phyloP scores from a whole-genome alignment of 92 coral and sea anemone species.

The Chrysogorgia sp. region DNA sequence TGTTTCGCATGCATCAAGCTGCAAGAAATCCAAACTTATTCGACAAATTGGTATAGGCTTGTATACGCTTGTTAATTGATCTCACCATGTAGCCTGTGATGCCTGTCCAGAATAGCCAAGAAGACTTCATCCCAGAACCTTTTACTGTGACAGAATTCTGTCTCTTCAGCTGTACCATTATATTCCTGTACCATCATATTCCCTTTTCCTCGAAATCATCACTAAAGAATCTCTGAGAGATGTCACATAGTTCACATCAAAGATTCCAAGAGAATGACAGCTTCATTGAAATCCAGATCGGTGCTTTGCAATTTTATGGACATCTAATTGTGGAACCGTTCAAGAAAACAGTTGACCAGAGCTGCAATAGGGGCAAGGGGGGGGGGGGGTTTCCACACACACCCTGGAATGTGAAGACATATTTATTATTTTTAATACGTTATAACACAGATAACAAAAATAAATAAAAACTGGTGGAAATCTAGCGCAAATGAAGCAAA shows the following conservation, averaged over 20 bases:
- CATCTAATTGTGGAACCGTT: constrained; percentile 28
- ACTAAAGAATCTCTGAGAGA: constrained; percentile 26
- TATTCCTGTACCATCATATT: too few relatives aligned
- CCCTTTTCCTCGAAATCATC: constrained; percentile 36
- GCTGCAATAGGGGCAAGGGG: too few relatives aligned
- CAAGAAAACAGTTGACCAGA: constrained; percentile 39
- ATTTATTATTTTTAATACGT: too few relatives aligned
- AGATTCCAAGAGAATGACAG: constrained; percentile 20
- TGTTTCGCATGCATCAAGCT: constrained; percentile 27
- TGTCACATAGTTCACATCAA: constrained; percentile 17
- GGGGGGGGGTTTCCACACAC: too few relatives aligned
- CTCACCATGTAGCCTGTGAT: constrained; percentile 28
- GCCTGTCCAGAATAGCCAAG: constrained; percentile 40
- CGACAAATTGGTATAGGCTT: constrained; percentile 35
- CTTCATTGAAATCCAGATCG: constrained; percentile 32
- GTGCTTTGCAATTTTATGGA: constrained; percentile 36
- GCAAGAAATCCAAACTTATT: constrained; percentile 31
- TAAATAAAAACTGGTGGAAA: too few relatives aligned
- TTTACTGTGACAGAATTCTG: constrained; percentile 23
- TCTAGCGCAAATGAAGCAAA: too few relatives aligned
- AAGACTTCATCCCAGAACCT: constrained; percentile 27
- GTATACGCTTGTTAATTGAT: constrained; percentile 29
- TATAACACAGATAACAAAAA: too few relatives aligned
- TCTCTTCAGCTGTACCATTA: constrained; percentile 20
- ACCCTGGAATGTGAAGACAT: too few relatives aligned